These are phyloP conservation scores for Anneissia japonica DNA, from an alignment of 35 echinoderm and acorn worm genomes.

Conservation along the genomic window DNA sequence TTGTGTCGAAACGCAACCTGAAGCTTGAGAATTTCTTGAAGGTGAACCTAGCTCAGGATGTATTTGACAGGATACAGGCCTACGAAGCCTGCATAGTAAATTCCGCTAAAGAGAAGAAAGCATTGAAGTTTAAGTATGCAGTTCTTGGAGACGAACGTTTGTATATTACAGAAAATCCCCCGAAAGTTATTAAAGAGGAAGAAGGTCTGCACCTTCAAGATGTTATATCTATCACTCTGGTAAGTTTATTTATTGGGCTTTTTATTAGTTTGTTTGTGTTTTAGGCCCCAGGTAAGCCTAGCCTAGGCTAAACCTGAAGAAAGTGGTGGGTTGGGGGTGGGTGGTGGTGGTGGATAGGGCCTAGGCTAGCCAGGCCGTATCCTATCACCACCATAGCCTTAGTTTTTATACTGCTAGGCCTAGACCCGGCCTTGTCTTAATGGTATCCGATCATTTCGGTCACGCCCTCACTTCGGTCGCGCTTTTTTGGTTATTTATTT, in stretches of 20 bases:
- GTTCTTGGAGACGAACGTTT: conserved; percentile 64
- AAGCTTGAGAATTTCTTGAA: conserved; percentile 93
- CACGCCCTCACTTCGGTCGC: too few species aligned
- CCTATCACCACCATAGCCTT: too few species aligned
- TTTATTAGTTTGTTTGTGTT: background rate
- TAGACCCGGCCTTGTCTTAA: too few species aligned
- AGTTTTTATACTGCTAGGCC: too few species aligned
- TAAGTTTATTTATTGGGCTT: conserved; percentile 15
- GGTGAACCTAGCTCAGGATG: conserved; percentile 64
- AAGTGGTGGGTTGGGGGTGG: too few species aligned
- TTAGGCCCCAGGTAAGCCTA: too few species aligned
- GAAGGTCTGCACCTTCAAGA: conserved; percentile 76
- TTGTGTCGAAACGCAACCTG: conserved; percentile 54
- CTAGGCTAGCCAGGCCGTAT: too few species aligned
- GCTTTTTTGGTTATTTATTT: too few species aligned
- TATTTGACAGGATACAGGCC: conserved; percentile 59
- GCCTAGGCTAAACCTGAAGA: too few species aligned
- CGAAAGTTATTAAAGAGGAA: conserved; percentile 71
- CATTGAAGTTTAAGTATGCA: conserved; percentile 59
- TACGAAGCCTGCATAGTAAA: conserved; percentile 90
- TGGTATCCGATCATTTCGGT: too few species aligned
- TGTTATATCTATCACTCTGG: conserved; percentile 69
- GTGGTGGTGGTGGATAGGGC: too few species aligned
- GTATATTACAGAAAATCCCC: conserved; percentile 86
- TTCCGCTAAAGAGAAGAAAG: conserved; percentile 70